Conservation (phyloP, 2,888 invertebrate species). For the Azorinus chamasolen region DNA sequence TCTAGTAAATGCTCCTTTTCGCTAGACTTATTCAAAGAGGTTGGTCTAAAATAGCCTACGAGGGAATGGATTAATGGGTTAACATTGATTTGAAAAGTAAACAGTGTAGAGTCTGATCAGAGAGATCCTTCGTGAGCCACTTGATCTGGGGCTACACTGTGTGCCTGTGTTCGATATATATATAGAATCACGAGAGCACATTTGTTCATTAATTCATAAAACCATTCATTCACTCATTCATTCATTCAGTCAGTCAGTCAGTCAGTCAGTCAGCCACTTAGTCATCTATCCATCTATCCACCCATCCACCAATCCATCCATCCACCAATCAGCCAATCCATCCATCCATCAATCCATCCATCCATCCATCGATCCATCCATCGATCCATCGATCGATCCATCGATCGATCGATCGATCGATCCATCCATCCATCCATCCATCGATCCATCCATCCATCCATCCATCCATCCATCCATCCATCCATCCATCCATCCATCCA, state of each 20-base stretch:
- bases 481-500: background rate
- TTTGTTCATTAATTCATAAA: no score
- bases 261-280: slow-evolving; percentile 2
- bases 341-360: background rate
- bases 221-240: no score
- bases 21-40: no score
- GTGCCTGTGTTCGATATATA: no score
- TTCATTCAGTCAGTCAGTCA: slow-evolving; percentile 4
- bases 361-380: background rate
- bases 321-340: background rate
- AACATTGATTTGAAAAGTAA: no score
- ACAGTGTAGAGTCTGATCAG: no score
- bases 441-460: background rate
- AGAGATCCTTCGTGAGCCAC: no score
- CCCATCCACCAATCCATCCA: background rate
- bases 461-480: background rate
- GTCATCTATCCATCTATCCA: background rate
- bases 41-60: no score
- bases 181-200: no score
- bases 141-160: no score
- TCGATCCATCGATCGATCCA: background rate
- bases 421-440: background rate
- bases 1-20: no score
- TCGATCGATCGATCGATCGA: background rate
- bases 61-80: no score